A percentile compares a stretch with the other conserved stretches of the same genome.
These are phyloP conservation scores for Echiichthys vipera DNA, from an alignment of 2,797 vertebrate genomes.

Conservation along the genomic window DNA sequence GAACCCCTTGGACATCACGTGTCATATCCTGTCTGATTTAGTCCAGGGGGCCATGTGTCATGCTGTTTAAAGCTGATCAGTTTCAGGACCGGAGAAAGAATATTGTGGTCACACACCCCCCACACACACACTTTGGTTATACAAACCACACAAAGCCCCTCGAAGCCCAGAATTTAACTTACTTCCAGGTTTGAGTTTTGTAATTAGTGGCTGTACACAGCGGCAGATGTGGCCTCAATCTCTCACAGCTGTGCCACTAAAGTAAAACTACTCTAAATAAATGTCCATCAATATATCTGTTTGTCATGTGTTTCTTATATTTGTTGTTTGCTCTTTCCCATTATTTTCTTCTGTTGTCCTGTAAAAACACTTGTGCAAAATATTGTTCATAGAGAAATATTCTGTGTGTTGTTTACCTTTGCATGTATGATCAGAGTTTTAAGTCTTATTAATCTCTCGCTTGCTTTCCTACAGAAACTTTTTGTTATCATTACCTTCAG, in stretches of 20 bases:
- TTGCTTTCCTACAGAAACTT: conserved; percentile 90
- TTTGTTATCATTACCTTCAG: conserved; percentile 99
- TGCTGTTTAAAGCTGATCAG: conserved; percentile 66
- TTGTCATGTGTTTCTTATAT: not conserved
- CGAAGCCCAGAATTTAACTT: conserved; percentile 20
- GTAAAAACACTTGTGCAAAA: not conserved
- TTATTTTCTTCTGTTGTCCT: not conserved
- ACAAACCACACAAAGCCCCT: conserved; percentile 63
- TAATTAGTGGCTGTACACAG: conserved; percentile 46
- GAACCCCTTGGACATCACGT: conserved; percentile 60
- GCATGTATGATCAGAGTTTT: not conserved
- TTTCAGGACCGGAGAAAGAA: conserved; percentile 59
- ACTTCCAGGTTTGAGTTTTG: conserved; percentile 46
- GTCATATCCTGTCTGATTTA: conserved; percentile 76
- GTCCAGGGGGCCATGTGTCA: conserved; percentile 78
- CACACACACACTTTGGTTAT: conserved; percentile 15
- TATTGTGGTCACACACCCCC: conserved; percentile 50
- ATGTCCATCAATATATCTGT: not conserved
- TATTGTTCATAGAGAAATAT: not conserved
- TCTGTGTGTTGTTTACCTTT: not conserved
- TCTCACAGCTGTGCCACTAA: conserved; percentile 33
- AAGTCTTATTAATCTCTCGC: conserved; percentile 8
- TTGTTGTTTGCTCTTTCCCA: too few relatives aligned
- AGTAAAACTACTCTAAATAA: conserved; percentile 3
- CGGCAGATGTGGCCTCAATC: conserved; percentile 45